Evolutionary conservation across 2,113 vertebrate genomes (phyloP).

Genomic region (Grammomys surdaster): DNA sequence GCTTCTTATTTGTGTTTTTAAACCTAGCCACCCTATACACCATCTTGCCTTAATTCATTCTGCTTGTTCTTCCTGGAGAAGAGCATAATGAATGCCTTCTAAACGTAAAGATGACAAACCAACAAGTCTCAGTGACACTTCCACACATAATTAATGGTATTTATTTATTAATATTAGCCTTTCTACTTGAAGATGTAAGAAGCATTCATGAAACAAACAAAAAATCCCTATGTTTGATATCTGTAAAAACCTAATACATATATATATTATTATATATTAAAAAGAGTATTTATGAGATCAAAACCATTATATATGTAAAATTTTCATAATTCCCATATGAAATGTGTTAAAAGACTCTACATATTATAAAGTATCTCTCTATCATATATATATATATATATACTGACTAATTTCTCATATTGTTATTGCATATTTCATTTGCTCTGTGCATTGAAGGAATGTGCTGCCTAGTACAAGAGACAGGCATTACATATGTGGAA

Average conservation of each 20-base stretch:
- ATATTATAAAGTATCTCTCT: background rate
- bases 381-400: background rate
- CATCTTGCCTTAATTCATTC: conserved; percentile 43
- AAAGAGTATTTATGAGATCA: background rate
- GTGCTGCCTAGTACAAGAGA: background rate
- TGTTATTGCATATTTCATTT: conserved; percentile 4
- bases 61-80: conserved; percentile 2
- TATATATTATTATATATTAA: background rate
- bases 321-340: background rate
- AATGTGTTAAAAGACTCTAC: background rate
- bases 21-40: background rate
- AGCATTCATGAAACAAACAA: background rate
- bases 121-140: background rate
- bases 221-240: background rate
- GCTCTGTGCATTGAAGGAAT: background rate
- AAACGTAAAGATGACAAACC: conserved; percentile 36
- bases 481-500: background rate
- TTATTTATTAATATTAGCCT: background rate
- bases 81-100: conserved; percentile 1
- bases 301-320: background rate
- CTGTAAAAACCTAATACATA: background rate
- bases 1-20: conserved; percentile 45
- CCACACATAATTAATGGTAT: background rate
- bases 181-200: conserved; percentile 19
- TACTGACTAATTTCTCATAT: conserved; percentile 7